Percentiles rank a stretch among this genome's conserved stretches.
Evolutionary conservation across 2,888 invertebrate genomes (phyloP).

Genomic region (Amphimallon solstitiale): DNA sequence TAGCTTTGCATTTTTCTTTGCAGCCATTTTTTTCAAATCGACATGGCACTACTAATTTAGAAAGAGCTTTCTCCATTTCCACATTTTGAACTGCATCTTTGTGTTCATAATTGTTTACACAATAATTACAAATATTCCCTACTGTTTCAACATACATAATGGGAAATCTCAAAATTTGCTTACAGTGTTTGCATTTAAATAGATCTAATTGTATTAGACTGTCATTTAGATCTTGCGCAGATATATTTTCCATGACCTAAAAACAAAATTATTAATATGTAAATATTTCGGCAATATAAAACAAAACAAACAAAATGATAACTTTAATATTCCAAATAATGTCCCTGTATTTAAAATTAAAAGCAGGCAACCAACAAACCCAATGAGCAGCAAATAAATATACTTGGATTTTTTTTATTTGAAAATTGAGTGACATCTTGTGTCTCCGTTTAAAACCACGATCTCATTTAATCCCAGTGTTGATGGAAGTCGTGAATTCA

Average conservation of each 20-base stretch:
- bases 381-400: too few relatives aligned
- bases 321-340: too few relatives aligned
- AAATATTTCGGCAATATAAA: too few relatives aligned
- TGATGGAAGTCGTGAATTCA: too few relatives aligned
- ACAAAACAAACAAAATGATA: too few relatives aligned
- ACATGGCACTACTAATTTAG: slow-evolving; percentile 51
- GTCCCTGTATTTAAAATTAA: too few relatives aligned
- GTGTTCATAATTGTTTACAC: slow-evolving; percentile 44
- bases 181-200: slow-evolving; percentile 51
- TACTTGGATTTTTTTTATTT: too few relatives aligned
- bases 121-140: slow-evolving; percentile 54
- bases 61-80: slow-evolving; percentile 50
- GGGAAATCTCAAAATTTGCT: slow-evolving; percentile 51
- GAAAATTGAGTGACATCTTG: too few relatives aligned
- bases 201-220: slow-evolving; percentile 48
- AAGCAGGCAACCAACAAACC: too few relatives aligned
- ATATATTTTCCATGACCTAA: slow-evolving; percentile 43
- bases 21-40: slow-evolving; percentile 52
- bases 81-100: slow-evolving; percentile 46
- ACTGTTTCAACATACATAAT: slow-evolving; percentile 53
- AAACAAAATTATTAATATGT: background rate
- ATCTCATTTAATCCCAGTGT: too few relatives aligned
- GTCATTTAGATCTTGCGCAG: slow-evolving; percentile 46
- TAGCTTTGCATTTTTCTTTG: slow-evolving; percentile 45
- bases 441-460: too few relatives aligned